Percentiles rank a stretch among this genome's conserved stretches.
Evolutionary conservation across 1,140 invertebrate species (phyloP).

Genomic region (Trissolcus basalis): DNA sequence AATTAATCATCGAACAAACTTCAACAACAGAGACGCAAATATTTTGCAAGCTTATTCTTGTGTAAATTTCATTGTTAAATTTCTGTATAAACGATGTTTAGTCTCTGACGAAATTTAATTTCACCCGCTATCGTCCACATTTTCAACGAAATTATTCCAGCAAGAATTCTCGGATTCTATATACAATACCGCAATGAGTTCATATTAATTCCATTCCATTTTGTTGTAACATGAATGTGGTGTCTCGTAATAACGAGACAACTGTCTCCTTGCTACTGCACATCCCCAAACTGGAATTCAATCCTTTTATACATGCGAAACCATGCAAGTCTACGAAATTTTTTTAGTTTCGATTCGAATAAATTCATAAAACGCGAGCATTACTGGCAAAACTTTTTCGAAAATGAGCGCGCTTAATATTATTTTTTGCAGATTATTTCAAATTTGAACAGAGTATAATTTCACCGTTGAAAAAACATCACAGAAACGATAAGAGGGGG

Average conservation of each 20-base stretch:
- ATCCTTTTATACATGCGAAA: slow-evolving; percentile 34
- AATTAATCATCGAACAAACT: background rate
- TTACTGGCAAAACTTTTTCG: too few relatives aligned
- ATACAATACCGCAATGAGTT: slow-evolving; percentile 48
- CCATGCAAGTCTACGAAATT: slow-evolving; percentile 22
- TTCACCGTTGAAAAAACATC: background rate
- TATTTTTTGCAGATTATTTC: too few relatives aligned
- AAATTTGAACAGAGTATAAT: background rate
- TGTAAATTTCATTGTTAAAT: slow-evolving; percentile 3
- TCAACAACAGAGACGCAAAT: background rate
- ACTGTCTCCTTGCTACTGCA: slow-evolving; percentile 29
- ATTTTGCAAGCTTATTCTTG: slow-evolving; percentile 1
- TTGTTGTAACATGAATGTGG: slow-evolving; percentile 36
- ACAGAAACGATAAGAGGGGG: background rate
- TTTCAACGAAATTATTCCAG: slow-evolving; percentile 38
- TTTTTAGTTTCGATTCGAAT: background rate
- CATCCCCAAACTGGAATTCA: slow-evolving; percentile 22
- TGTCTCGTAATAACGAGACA: slow-evolving; percentile 49
- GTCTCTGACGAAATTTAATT: slow-evolving; percentile 17
- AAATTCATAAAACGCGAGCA: too few relatives aligned
- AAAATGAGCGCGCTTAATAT: too few relatives aligned
- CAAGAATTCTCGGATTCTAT: slow-evolving; percentile 46
- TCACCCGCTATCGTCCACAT: slow-evolving; percentile 21
- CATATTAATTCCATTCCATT: slow-evolving; percentile 56
- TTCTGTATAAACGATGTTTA: slow-evolving; percentile 22